phyloP scores from a whole-genome alignment of 2,888 invertebrate genomes.

The Drosophila meridionalis region DNA sequence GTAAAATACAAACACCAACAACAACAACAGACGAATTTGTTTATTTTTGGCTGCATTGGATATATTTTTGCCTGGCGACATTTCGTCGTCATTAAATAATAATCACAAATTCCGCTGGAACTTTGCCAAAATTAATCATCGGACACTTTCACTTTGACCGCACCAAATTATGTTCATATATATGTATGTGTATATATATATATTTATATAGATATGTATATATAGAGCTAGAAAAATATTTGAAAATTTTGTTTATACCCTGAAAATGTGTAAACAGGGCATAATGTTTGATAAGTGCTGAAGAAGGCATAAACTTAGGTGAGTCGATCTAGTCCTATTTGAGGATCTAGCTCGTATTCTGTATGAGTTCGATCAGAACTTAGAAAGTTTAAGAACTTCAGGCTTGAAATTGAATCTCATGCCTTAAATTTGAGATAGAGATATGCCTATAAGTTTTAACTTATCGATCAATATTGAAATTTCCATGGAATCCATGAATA shows the following conservation, averaged over 20 bases:
- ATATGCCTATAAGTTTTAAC: too few relatives aligned
- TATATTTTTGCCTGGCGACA: constrained; percentile 60
- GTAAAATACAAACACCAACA: constrained; percentile 52
- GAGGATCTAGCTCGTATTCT: neutral
- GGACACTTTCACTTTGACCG: constrained; percentile 83
- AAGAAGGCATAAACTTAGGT: neutral
- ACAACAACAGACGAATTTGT: constrained; percentile 50
- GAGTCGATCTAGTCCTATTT: neutral
- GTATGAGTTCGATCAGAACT: neutral
- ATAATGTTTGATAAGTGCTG: neutral
- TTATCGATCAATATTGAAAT: too few relatives aligned
- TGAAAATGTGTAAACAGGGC: neutral
- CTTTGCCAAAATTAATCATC: constrained; percentile 82
- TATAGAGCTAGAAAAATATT: constrained; percentile 7
- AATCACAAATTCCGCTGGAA: constrained; percentile 81
- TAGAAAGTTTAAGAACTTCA: neutral
- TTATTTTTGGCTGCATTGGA: constrained; percentile 63
- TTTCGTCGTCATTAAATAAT: constrained; percentile 79
- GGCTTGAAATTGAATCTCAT: neutral
- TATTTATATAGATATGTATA: neutral
- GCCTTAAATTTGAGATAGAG: too few relatives aligned
- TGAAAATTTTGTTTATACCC: constrained; percentile 26
- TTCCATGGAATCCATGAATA: too few relatives aligned
- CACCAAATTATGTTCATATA: constrained; percentile 27
- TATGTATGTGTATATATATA: constrained; percentile 2